Percentiles rank a stretch among this genome's conserved stretches.
These are phyloP conservation scores for Molossus molossus DNA, from an alignment of 2,797 vertebrate species.

Conservation along the genomic window DNA sequence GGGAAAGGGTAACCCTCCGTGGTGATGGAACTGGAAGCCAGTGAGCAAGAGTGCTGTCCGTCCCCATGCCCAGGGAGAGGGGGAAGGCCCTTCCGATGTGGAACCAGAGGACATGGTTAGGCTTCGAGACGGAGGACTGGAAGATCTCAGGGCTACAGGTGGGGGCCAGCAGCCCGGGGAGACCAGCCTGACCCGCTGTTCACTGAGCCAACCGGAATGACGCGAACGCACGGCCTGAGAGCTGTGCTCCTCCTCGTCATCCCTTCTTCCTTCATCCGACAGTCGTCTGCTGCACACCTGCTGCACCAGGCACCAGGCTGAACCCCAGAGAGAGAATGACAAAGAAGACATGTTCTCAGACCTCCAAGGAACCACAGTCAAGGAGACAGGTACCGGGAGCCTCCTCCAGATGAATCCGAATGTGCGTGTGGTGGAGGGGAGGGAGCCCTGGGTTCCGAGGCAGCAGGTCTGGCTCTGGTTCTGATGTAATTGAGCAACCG, in stretches of 20 bases:
- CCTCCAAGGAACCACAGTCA: not conserved
- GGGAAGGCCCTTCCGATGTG: not conserved
- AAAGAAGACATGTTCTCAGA: not conserved
- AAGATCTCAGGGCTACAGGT: not conserved
- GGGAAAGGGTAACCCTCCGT: not conserved
- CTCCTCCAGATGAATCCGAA: not conserved
- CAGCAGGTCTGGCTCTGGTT: not conserved
- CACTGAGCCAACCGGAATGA: not conserved
- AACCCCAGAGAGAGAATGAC: not conserved
- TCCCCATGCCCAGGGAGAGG: not conserved
- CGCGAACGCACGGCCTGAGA: not conserved
- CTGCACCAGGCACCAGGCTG: not conserved
- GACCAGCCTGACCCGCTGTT: not conserved
- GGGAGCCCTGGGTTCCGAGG: not conserved
- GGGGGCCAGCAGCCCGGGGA: not conserved
- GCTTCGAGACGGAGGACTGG: not conserved
- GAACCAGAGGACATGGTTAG: not conserved
- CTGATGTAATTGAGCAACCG: not conserved
- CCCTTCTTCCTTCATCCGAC: not conserved
- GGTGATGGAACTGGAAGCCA: not conserved
- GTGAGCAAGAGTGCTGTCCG: not conserved
- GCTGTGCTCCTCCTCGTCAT: not conserved
- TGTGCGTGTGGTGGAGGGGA: not conserved
- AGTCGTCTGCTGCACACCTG: not conserved
- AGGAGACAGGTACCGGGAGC: not conserved